Evolutionary conservation across 2,113 vertebrate species (phyloP).

Genomic region (Aspidoscelis tigris): DNA sequence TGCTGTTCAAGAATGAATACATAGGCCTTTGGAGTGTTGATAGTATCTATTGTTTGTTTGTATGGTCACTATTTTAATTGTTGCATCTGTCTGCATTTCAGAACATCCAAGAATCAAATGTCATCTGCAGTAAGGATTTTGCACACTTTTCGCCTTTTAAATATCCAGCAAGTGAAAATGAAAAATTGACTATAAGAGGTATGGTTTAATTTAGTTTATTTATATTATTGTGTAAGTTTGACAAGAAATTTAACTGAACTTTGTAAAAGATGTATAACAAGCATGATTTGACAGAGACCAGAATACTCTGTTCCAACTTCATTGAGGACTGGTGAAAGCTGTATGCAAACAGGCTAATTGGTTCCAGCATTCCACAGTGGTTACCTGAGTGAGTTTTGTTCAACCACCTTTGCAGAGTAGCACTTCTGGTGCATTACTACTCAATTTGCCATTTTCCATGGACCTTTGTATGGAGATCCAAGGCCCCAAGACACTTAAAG

Average conservation of each 20-base stretch:
- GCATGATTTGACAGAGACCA: not conserved
- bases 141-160: conserved; percentile 44
- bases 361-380: not conserved
- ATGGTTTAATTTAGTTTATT: conserved; percentile 45
- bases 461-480: too few species aligned
- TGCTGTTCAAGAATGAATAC: conserved; percentile 37
- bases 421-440: not conserved
- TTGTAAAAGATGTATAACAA: not conserved
- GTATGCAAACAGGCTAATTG: not conserved
- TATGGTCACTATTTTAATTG: conserved; percentile 53
- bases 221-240: conserved; percentile 24
- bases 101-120: conserved; percentile 61
- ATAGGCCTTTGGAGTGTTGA: conserved; percentile 30
- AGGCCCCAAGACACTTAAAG: too few species aligned
- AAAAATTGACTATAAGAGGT: conserved; percentile 75
- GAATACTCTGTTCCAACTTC: not conserved
- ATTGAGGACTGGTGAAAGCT: not conserved
- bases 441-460: too few species aligned
- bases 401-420: not conserved
- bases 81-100: conserved; percentile 71
- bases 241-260: conserved; percentile 16
- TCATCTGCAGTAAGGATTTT: conserved; percentile 41
- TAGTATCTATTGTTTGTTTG: conserved; percentile 47
- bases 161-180: conserved; percentile 62
- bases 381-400: not conserved